Percentiles rank a stretch among this genome's conserved stretches.
Conservation (phyloP, 1,140 invertebrate genomes). For the Patella vulgata region DNA sequence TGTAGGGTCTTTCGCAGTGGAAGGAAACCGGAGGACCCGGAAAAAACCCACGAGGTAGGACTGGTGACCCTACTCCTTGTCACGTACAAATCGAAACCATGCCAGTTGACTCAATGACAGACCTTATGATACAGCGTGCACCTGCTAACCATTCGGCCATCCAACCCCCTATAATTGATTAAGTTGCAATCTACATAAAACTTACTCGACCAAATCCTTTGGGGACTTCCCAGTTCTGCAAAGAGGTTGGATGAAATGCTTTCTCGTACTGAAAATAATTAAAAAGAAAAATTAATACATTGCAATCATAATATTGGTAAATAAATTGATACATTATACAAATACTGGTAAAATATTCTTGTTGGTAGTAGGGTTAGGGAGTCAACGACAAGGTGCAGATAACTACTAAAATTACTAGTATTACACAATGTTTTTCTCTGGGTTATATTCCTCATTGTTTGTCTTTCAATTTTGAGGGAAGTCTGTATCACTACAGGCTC, state of each 20-base stretch:
- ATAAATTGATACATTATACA: not conserved
- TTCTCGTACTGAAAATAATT: slow-evolving; percentile 59
- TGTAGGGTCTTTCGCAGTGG: too few relatives aligned
- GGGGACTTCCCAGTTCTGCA: slow-evolving; percentile 63
- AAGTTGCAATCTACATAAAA: too few relatives aligned
- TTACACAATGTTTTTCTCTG: not conserved
- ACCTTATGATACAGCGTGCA: too few relatives aligned
- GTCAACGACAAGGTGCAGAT: not conserved
- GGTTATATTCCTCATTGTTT: too few relatives aligned
- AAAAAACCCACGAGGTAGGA: too few relatives aligned
- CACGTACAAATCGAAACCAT: too few relatives aligned
- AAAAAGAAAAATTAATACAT: not conserved
- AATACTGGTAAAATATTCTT: not conserved
- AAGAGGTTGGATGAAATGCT: slow-evolving; percentile 51
- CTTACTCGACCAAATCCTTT: not conserved
- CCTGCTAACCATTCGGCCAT: too few relatives aligned
- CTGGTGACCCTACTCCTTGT: too few relatives aligned
- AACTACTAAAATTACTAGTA: not conserved
- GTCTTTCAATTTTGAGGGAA: not conserved
- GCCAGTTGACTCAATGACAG: too few relatives aligned
- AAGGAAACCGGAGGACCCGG: too few relatives aligned
- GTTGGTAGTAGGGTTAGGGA: not conserved
- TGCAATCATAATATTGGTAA: not conserved
- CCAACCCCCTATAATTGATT: too few relatives aligned
- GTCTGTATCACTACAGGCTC: too few relatives aligned